Percentiles rank a stretch among this genome's conserved stretches.
Evolutionary conservation across 2,888 invertebrate genomes (phyloP).

Genomic region (Limnephilus rhombicus): DNA sequence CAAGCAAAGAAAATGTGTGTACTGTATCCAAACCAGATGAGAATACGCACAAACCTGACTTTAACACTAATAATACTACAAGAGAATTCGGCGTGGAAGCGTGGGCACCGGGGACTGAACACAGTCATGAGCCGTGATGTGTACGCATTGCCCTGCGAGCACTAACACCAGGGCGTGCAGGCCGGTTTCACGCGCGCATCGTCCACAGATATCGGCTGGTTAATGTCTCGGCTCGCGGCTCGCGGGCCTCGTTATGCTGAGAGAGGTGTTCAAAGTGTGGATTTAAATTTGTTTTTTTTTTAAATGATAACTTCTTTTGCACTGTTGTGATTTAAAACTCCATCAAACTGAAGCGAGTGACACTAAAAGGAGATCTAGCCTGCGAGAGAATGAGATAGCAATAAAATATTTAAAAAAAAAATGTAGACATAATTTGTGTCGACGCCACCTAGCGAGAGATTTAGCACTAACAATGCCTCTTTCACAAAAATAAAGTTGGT

Average conservation of each 20-base stretch:
- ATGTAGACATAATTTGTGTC: too few species aligned
- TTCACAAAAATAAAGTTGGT: too few species aligned
- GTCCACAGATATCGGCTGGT: slow-evolving; percentile 10
- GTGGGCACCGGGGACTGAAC: background rate
- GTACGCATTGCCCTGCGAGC: background rate
- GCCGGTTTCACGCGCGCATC: background rate
- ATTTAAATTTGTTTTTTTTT: too few species aligned
- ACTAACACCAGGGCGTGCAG: background rate
- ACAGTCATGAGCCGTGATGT: background rate
- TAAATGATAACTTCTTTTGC: too few species aligned
- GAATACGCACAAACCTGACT: background rate
- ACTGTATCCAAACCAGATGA: background rate
- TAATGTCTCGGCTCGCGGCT: slow-evolving; percentile 18
- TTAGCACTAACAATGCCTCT: too few species aligned
- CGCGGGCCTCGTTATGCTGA: background rate
- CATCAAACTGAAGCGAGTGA: too few species aligned
- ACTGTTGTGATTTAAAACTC: too few species aligned
- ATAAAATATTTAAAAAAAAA: too few species aligned
- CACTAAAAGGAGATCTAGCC: too few species aligned
- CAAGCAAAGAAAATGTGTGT: too few species aligned
- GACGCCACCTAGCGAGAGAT: too few species aligned
- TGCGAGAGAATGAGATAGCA: too few species aligned
- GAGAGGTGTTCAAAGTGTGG: background rate
- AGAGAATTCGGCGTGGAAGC: background rate
- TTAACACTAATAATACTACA: background rate